Conservation (phyloP, 2,797 vertebrate genomes). For the Tokudaia tokunoshimensis region DNA sequence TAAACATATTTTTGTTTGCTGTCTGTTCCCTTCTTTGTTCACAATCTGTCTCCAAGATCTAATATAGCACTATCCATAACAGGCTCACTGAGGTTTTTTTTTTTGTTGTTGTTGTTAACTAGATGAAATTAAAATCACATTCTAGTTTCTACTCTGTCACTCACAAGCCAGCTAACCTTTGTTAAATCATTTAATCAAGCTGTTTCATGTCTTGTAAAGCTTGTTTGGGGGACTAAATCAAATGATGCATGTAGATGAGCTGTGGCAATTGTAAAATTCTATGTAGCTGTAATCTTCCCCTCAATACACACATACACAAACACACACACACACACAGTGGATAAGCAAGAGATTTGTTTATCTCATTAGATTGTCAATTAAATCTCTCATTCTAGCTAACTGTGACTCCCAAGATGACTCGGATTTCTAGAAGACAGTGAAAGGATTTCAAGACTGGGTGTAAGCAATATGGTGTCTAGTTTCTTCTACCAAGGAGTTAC, state of each 20-base stretch:
- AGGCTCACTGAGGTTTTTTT: neutral
- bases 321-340: neutral
- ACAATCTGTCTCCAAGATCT: conserved; percentile 42
- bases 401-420: neutral
- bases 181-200: conserved; percentile 68
- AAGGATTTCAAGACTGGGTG: neutral
- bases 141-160: conserved; percentile 56
- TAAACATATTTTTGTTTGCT: conserved; percentile 65
- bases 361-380: conserved; percentile 7
- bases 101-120: conserved; percentile 3
- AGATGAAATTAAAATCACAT: conserved; percentile 62
- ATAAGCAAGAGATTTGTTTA: neutral
- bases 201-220: conserved; percentile 39
- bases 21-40: conserved; percentile 1
- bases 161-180: conserved; percentile 46
- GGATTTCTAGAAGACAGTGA: conserved; percentile 45
- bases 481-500: neutral
- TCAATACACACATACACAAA: neutral
- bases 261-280: conserved; percentile 58
- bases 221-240: conserved; percentile 50
- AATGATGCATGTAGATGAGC: conserved; percentile 50
- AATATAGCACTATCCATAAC: neutral
- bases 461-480: neutral
- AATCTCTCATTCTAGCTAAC: conserved; percentile 45
- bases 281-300: neutral